Base-by-base conservation (phyloP, 2,797 vertebrate genomes). In the Poeciliopsis paucimaculata region DNA sequence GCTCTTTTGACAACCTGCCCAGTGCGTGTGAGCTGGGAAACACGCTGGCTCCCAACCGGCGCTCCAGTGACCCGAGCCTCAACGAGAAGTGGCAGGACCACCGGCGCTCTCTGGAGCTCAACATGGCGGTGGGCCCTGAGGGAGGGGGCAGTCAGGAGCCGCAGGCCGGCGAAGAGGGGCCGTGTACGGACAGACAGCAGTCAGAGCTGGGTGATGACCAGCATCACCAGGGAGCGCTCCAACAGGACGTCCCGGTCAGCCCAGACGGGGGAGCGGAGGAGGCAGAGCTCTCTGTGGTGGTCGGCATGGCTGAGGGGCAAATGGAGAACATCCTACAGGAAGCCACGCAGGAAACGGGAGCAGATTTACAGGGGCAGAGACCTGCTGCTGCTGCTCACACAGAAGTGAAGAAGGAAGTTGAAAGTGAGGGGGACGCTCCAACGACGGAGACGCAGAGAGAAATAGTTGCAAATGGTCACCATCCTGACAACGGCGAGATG, bases 21-120 rank as follows among this genome's bases (percentile, higher is more conserved):
- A 97, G 95, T 12, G 96, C 95, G 18, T 99, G 97, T 75, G 98
- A 99, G 84, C 96, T 96, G 81, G 96, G 95, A 3, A 93, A 95
- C 86, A 92, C 97, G 0, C 86, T 97, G 45, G 68, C 96, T 85
- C 89, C 95, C 0, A 98, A 97, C 90, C 96, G 98, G 13, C 97
- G 98, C 34, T 99, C 98, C 84, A 99, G 98, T 0, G 98, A 99
- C 90, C 98, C 98, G 18, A 99, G 96, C 91, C 95, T 99, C 80
- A 99, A 99, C 0, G 98, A 99, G 85, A 99, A 99, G 92, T 99
- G 98, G 98, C 98, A 99, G 90, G 98, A 99, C 88, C 98, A 98
- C 89, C 96, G 97, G 0, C 97, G 98, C 34, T 99, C 98, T 0
- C 95, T 99, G 88, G 98, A 99, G 89, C 93, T 98, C 85, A 97